Percentiles rank a stretch among this genome's conserved stretches.
Evolutionary conservation across 2,797 vertebrate species (phyloP).

Genomic region (Cuculus canorus): DNA sequence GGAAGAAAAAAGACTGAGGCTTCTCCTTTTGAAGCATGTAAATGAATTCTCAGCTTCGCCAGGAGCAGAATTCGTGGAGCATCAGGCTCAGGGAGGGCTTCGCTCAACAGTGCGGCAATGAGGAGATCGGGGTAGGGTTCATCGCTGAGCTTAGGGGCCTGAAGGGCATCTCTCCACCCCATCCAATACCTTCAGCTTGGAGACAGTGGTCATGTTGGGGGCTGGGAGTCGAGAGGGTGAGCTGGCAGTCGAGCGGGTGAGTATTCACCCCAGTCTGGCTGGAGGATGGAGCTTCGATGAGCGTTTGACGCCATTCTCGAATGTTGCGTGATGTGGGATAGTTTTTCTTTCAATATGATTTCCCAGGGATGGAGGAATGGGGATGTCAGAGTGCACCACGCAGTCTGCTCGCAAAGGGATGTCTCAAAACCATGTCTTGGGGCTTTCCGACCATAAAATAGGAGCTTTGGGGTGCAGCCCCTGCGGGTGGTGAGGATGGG

Average conservation of each 20-base stretch:
- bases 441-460: neutral
- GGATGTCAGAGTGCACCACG: fast-evolving
- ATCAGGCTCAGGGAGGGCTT: neutral
- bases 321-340: fast-evolving
- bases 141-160: neutral
- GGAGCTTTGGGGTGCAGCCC: neutral
- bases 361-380: neutral
- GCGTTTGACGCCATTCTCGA: neutral
- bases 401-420: neutral
- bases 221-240: fast-evolving
- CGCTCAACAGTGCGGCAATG: neutral
- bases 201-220: neutral
- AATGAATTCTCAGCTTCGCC: neutral
- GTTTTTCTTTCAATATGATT: fast-evolving
- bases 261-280: neutral
- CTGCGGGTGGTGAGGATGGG: neutral
- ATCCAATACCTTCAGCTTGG: neutral
- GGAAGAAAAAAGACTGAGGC: neutral
- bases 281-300: neutral
- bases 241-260: fast-evolving
- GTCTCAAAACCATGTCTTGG: neutral
- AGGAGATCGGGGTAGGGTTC: neutral
- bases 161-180: neutral
- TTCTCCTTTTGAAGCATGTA: neutral
- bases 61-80: neutral